Base-by-base conservation (phyloP, 2,888 invertebrate genomes). In the Nycteola revayana region DNA sequence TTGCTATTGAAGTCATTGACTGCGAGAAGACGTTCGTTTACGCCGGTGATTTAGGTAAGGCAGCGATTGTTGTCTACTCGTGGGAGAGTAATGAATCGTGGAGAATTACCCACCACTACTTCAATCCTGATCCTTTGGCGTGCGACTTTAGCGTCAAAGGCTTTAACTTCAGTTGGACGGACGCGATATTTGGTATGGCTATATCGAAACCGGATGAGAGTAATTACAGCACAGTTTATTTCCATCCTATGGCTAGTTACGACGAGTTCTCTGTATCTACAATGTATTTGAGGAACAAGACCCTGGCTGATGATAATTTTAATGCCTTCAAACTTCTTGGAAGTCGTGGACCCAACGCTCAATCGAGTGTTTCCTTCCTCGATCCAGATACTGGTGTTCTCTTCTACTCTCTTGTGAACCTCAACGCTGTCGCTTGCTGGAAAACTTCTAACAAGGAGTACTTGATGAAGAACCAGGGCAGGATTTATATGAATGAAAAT, bases 361-460 rank as follows among this genome's bases (percentile, higher is more conserved):
- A 95, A 65, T 93, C 94, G 1, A 93, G 93, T 37, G 93, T 90
- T 0, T 92, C 94, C 0, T 94, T 94, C 59, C 66, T 94, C 1
- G 94, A 95, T 47, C 91, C 91, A 10, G 90, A 91, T 43, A 92
- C 93, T 0, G 93, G 93, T 0, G 93, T 95, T 0, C 72, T 95
- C 0, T 94, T 95, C 70, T 95, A 95, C 66, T 91, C 94, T 0
- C 69, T 95, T 32, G 91, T 94, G 0, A 94, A 95, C 61, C 67
- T 94, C 9, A 94, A 95, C 62, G 93, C 94, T 0, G 92, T 95
- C 0, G 94, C 93, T 0, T 95, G 95, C 59, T 95, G 95, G 95
- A 92, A 91, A 53, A 93, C 94, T 0, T 91, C 92, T 0, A 93
- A 92, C 50, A 90, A 90, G 25, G 90, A 89, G 0, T 94, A 94